phyloP scores from a whole-genome alignment of 2,113 vertebrate species.

The Psettodes erumei region DNA sequence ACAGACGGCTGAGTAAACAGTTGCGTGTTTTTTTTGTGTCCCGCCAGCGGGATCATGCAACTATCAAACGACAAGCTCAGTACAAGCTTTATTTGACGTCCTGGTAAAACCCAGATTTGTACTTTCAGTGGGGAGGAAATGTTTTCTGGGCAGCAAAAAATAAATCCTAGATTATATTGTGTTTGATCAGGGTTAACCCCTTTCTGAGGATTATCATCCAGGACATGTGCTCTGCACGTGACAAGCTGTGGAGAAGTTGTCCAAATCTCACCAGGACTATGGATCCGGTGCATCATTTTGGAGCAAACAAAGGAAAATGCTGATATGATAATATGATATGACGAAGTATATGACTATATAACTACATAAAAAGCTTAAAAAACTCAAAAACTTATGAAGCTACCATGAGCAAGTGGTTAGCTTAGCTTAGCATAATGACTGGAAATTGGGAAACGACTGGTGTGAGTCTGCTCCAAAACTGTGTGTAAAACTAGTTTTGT shows the following conservation, averaged over 20 bases:
- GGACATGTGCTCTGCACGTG: conserved; percentile 55
- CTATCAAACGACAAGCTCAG: conserved; percentile 30
- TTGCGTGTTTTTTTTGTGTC: conserved; percentile 13
- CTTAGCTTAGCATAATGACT: neutral
- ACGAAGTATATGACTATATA: no score
- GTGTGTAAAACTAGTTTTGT: no score
- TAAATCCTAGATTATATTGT: conserved; percentile 78
- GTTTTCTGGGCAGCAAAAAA: conserved; percentile 52
- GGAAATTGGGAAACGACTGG: neutral
- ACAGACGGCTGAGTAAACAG: neutral
- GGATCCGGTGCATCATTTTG: neutral
- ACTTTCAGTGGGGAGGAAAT: conserved; percentile 42
- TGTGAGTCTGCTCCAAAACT: neutral
- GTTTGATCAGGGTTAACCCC: conserved; percentile 73
- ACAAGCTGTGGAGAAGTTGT: conserved; percentile 36
- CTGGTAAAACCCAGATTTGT: conserved; percentile 63
- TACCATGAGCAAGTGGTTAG: neutral
- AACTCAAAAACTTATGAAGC: no score
- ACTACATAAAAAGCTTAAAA: no score
- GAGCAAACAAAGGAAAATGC: neutral
- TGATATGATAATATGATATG: no score
- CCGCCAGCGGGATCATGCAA: conserved; percentile 17
- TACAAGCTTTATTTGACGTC: conserved; percentile 37
- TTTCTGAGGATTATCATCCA: conserved; percentile 68
- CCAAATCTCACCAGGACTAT: conserved; percentile 41